Conservation (phyloP, 2,797 vertebrate species). For the Cuniculus paca region DNA sequence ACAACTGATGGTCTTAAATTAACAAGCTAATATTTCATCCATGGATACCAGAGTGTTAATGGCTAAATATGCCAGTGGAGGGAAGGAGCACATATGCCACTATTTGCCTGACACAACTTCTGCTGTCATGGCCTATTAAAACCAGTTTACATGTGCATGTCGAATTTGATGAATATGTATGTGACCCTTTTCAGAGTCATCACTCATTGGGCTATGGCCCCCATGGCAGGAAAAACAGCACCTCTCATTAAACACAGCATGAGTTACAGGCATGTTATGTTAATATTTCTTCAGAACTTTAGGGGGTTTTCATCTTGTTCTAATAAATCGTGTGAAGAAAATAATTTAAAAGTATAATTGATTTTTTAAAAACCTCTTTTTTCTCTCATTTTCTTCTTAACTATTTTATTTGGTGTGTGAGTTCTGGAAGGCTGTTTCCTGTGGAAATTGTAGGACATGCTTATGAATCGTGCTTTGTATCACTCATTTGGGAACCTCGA, state of each 20-base stretch:
- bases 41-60: slow-evolving; percentile 89
- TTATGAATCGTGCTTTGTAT: slow-evolving; percentile 73
- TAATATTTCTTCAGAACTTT: slow-evolving; percentile 92
- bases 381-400: slow-evolving; percentile 66
- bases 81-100: slow-evolving; percentile 90
- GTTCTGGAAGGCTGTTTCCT: slow-evolving; percentile 72
- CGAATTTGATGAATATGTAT: slow-evolving; percentile 99
- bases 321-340: slow-evolving; percentile 90
- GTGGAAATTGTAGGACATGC: slow-evolving; percentile 80
- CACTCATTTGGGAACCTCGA: slow-evolving; percentile 57
- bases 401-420: slow-evolving; percentile 72
- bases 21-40: slow-evolving; percentile 92
- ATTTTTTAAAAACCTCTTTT: slow-evolving; percentile 57
- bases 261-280: slow-evolving; percentile 93
- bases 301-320: slow-evolving; percentile 90
- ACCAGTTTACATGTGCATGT: slow-evolving; percentile 98
- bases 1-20: slow-evolving; percentile 88
- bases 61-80: slow-evolving; percentile 89
- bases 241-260: slow-evolving; percentile 97
- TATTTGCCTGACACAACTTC: slow-evolving; percentile 93
- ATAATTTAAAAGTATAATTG: slow-evolving; percentile 91
- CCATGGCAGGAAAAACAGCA: slow-evolving; percentile 93
- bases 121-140: slow-evolving; percentile 98
- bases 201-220: slow-evolving; percentile 92
- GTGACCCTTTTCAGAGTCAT: slow-evolving; percentile 98